Evolutionary conservation across 2,113 vertebrate genomes (phyloP).

Genomic region (Willisornis vidua): DNA sequence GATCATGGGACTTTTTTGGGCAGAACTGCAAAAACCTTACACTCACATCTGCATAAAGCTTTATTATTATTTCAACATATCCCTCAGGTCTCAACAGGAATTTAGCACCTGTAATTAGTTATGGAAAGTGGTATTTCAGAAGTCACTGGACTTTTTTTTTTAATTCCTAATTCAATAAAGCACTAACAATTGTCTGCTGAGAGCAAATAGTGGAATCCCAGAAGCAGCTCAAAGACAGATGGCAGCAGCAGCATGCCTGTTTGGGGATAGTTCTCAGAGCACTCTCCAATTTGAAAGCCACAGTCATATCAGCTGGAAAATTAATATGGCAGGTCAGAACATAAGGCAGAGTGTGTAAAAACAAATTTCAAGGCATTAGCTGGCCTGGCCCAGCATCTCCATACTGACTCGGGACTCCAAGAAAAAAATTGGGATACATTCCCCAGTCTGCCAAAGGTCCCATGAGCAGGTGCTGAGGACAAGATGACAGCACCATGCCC

Average conservation of each 20-base stretch:
- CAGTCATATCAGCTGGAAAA: constrained; percentile 24
- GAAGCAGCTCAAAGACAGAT: constrained; percentile 52
- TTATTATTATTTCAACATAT: background rate
- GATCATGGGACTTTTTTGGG: background rate
- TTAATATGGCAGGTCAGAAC: constrained; percentile 15
- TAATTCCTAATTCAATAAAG: background rate
- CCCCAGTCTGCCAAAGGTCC: background rate
- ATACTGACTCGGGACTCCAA: background rate
- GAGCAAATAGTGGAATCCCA: constrained; percentile 17
- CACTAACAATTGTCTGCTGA: background rate
- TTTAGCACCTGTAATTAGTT: background rate
- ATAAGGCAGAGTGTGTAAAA: background rate
- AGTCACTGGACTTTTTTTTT: background rate
- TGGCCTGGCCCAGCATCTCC: background rate
- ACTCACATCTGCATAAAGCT: background rate
- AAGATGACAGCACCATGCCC: background rate
- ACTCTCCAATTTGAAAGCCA: constrained; percentile 30
- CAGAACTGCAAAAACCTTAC: background rate
- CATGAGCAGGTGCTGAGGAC: background rate
- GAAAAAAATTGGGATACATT: background rate
- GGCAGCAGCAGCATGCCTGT: constrained; percentile 41
- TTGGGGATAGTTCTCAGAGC: constrained; percentile 3
- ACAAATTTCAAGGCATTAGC: background rate
- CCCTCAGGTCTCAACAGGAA: background rate
- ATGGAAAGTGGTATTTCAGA: background rate